Evolutionary conservation across 2,797 vertebrate species (phyloP), one percentile per base, ranked within the genome.

Genomic region (Cryptoblepharus egeriae): DNA sequence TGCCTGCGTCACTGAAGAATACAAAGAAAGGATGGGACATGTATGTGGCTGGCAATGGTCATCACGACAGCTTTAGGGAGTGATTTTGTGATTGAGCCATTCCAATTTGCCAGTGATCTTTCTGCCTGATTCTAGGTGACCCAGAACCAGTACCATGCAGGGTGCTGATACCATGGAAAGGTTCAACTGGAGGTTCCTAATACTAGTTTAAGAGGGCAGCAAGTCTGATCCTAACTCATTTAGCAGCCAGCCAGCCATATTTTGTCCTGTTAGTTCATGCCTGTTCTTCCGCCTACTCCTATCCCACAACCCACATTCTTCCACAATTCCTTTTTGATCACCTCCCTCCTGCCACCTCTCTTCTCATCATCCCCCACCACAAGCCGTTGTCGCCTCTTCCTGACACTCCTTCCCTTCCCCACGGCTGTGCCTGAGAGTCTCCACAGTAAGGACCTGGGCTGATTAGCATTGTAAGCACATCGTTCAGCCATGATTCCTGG

Each of bases 401-500:
- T n/a, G 24, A 84, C 68, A 87, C 67, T 37, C 30, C 77, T 90
- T 77, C 30, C 42, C 72, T 82, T 79, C 24, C 58, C 80, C 22
- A 1, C 68, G 78, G 80, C 69, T 70, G 60, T 78, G 81, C 90
- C 39, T 57, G 80, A 91, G 60, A 90, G 52, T 67, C 80, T 86
- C 83, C 79, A 42, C 39, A 84, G 72, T 70, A 86, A 89, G 72
- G 84, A 92, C 20, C 11, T 55, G 35, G 52, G 68, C 83, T 89
- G 81, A 86, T 85, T 83, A 84, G 87, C 87, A 88, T 89, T 89
- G 88, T 85, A 92, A 92, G 91, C 89, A 77, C 82, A 90, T 78
- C 85, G 60, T 88, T 87, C 81, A 89, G 90, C 88, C 88, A 87
- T 67, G 58, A 75, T 77, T 79, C 76, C 32, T 45, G 1, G 0